A percentile compares a stretch with the other conserved stretches of the same genome.
These are phyloP conservation scores for Mesitornis unicolor DNA, from an alignment of 2,113 vertebrate species.

Conservation along the genomic window DNA sequence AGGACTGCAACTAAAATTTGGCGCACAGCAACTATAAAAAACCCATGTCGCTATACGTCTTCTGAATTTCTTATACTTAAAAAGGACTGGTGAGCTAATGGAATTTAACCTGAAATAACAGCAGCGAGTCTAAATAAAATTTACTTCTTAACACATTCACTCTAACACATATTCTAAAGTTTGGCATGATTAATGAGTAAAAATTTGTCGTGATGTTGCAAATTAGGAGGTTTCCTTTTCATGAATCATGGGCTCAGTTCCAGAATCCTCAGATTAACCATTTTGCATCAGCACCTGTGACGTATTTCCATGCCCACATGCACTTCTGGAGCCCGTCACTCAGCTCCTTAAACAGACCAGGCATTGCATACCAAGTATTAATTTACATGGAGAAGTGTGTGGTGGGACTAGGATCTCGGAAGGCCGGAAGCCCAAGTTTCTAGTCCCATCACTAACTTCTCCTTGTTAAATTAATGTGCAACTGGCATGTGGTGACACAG, in stretches of 20 bases:
- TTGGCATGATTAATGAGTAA: neutral
- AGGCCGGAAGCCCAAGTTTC: slow-evolving; percentile 15
- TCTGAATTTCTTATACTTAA: neutral
- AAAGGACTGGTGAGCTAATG: neutral
- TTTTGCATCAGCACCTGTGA: slow-evolving; percentile 52
- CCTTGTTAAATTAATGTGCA: slow-evolving; percentile 78
- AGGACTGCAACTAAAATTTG: slow-evolving; percentile 23
- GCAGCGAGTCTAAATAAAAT: neutral
- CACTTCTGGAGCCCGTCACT: slow-evolving; percentile 57
- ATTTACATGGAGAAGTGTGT: slow-evolving; percentile 64
- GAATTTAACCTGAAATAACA: neutral
- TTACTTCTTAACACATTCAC: neutral
- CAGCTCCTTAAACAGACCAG: slow-evolving; percentile 58
- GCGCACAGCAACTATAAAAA: slow-evolving; percentile 29
- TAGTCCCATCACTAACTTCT: slow-evolving; percentile 53
- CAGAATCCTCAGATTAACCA: slow-evolving; percentile 1
- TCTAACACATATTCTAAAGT: neutral
- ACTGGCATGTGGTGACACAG: slow-evolving; percentile 70
- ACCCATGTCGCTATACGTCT: neutral
- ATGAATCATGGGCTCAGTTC: neutral
- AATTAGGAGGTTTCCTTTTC: slow-evolving; percentile 5
- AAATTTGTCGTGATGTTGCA: neutral
- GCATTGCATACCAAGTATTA: slow-evolving; percentile 69
- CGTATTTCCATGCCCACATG: slow-evolving; percentile 68
- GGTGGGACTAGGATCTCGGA: slow-evolving; percentile 51